A percentile compares a stretch with the other conserved stretches of the same genome.
Evolutionary conservation across 30 jellyfish, hydroid and myxozoan genomes (phyloP).

Genomic region (Phacellophora camtschatica): DNA sequence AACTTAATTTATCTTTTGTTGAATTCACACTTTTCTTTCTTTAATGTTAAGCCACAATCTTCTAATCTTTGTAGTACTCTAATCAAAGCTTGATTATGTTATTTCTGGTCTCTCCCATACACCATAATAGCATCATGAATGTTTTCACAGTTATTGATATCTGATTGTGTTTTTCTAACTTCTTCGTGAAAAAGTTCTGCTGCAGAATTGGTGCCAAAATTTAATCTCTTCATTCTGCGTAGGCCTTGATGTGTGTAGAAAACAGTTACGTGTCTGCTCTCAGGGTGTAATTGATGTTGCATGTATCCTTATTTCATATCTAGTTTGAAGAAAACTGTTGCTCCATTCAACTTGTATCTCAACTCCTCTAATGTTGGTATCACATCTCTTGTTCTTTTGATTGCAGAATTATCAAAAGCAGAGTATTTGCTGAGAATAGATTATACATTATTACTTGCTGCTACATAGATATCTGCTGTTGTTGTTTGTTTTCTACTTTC

Average conservation of each 20-base stretch:
- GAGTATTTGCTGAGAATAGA: not conserved
- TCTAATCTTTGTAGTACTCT: not conserved
- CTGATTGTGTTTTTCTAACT: not conserved
- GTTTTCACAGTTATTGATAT: not conserved
- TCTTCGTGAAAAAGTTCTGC: conserved; percentile 61
- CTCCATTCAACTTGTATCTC: conserved; percentile 32
- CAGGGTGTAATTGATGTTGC: conserved; percentile 33
- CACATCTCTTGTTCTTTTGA: conserved; percentile 41
- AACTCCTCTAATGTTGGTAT: conserved; percentile 51
- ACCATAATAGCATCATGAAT: not conserved
- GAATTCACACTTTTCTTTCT: conserved; percentile 6
- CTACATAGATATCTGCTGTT: conserved; percentile 9
- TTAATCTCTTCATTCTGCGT: conserved; percentile 34
- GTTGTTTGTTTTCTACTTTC: conserved; percentile 5
- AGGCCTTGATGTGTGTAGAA: conserved; percentile 74
- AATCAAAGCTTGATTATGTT: not conserved
- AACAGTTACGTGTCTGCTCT: conserved; percentile 37
- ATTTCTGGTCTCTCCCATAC: not conserved
- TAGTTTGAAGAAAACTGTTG: conserved; percentile 26
- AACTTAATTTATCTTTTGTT: not conserved
- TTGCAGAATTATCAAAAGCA: conserved; percentile 33
- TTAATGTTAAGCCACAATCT: not conserved
- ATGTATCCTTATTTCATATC: conserved; percentile 48
- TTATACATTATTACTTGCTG: conserved; percentile 1
- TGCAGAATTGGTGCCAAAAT: conserved; percentile 66